phyloP scores from a whole-genome alignment of 1,140 invertebrate species.

The Geopemphigus sp. region DNA sequence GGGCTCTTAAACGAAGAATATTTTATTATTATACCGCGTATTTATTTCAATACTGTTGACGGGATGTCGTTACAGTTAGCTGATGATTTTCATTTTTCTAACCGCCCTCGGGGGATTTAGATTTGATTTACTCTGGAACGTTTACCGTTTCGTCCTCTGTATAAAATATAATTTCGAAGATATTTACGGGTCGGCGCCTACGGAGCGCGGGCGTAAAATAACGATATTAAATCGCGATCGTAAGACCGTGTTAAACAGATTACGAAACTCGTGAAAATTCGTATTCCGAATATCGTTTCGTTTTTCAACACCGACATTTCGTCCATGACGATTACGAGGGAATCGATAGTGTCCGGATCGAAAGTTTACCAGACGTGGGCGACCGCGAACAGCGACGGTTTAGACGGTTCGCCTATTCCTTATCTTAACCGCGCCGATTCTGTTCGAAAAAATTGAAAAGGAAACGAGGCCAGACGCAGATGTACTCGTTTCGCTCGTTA shows the following conservation, averaged over 20 bases:
- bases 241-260: not conserved
- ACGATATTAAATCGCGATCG: too few relatives aligned
- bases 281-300: too few relatives aligned
- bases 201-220: not conserved
- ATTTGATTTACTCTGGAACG: not conserved
- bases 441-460: not conserved
- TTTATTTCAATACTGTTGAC: not conserved
- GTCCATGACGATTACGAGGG: not conserved
- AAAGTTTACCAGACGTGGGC: too few relatives aligned
- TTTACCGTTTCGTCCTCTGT: not conserved
- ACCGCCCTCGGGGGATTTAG: not conserved
- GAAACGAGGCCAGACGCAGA: constrained; percentile 1
- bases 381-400: too few relatives aligned
- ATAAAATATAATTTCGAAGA: not conserved
- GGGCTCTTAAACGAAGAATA: too few relatives aligned
- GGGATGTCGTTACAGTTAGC: not conserved
- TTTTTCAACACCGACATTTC: not conserved
- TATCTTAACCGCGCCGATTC: not conserved
- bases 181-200: not conserved
- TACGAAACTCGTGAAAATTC: not conserved
- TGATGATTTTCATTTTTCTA: not conserved
- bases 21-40: not conserved
- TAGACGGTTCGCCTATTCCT: too few relatives aligned
- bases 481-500: not conserved
- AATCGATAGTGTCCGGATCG: not conserved